Evolutionary conservation across 2,113 vertebrate genomes (phyloP), one percentile per base, ranked within the genome.

Genomic region (Muntiacus muntjak): DNA sequence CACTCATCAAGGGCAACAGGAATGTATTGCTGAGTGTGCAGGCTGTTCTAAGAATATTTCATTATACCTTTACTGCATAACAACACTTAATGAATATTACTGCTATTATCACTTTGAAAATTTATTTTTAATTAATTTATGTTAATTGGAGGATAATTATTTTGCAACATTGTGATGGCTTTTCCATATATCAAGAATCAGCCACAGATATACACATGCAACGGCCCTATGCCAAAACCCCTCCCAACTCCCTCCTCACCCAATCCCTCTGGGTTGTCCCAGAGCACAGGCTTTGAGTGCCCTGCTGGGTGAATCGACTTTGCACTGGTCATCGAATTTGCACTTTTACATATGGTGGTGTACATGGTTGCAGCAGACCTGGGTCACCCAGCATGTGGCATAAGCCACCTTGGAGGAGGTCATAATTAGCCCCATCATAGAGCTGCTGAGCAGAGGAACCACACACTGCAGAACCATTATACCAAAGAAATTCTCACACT

Each of bases 361-460:
- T 2, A 5, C 64, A 36, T 5, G n/a, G n/a, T 2, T 11, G 19
- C 5, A n/a, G 5, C n/a, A 23, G n/a, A 21, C n/a, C 19, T 36
- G 64, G 17, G n/a, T 6, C 64, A n/a, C 62, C 17, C 64, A 67
- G 64, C 17, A 5, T 5, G 19, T 6, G 64, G 64, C n/a, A 12
- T 71, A 21, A 71, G 64, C 19, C 64, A 11, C 11, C 64, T 71
- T 36, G 64, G 64, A 12, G 19, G n/a, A 71, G 64, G n/a, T 36
- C n/a, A 12, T 36, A 23, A 23, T 11, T 36, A 19, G n/a, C 64
- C 64, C n/a, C n/a, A 71, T 36, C 64, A 71, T 3, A 71, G 5
- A 71, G n/a, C n/a, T 19, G 6, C 64, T 0, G 2, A 36, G 17
- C 17, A 36, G n/a, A 67, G 17, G 64, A 67, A 5, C 17, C 8